Evolutionary conservation across 2,888 invertebrate genomes (phyloP), one percentile per base, ranked within the genome.

Genomic region (Polydrusus pterygomalis): DNA sequence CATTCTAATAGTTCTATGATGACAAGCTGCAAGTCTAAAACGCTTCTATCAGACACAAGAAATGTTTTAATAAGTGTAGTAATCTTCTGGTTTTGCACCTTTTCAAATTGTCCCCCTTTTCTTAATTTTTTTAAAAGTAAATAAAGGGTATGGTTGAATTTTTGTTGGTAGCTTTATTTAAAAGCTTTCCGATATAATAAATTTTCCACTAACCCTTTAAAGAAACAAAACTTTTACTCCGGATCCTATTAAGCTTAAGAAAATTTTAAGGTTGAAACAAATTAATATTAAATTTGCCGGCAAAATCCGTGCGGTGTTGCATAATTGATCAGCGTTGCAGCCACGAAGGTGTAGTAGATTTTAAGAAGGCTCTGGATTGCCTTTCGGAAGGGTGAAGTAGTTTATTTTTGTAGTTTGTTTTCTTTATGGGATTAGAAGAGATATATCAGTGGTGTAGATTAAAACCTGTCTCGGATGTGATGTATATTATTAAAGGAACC

Each of bases 291-390:
- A 76, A 76, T 76, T 69, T 70, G 56, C 47, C 40, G 45, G 74
- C 56, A 74, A 75, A 77, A 76, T 76, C 71, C 74, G 62, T 71
- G 74, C 64, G 74, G 65, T 75, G 51, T 70, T 80, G 79, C 79
- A 79, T 79, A 80, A 79, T 80, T 80, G 74, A 80, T 78, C 69
- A 51, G 73, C 47, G 72, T 71, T 79, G 77, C 75, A 78, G 72
- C 72, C 79, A 60, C 78, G 70, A 65, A 70, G 77, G 70, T 73
- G 76, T 77, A 76, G 76, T 77, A 75, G 75, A 77, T 78, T 77
- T 75, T 74, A 77, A 76, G 76, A 75, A 79, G 74, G 75, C 64
- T 70, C 30, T 49, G 49, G 54, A 74, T 74, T 62, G 68, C 51
- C 60, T 73, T 65, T 49, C 17, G 54, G 30, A 71, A 65, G 68